phyloP scores from a whole-genome alignment of 2,113 vertebrate genomes.

The Gambusia affinis region DNA sequence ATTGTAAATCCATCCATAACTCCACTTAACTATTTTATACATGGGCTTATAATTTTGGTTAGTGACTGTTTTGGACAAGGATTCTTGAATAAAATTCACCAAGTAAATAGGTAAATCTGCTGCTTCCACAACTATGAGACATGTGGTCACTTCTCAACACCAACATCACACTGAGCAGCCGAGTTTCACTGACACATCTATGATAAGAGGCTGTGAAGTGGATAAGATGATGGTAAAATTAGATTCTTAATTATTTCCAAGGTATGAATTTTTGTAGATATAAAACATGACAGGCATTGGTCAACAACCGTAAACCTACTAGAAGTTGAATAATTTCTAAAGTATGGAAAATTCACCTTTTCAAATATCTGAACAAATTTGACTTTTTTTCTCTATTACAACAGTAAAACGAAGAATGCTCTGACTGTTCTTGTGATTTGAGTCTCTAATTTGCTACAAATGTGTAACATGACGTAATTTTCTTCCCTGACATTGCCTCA shows the following conservation, averaged over 20 bases:
- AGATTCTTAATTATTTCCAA: conserved; percentile 44
- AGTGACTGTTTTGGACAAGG: neutral
- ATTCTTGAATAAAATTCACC: neutral
- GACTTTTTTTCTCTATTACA: conserved; percentile 14
- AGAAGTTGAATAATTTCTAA: neutral
- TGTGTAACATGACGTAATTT: conserved; percentile 60
- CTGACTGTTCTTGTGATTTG: neutral
- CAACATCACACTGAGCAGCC: conserved; percentile 34
- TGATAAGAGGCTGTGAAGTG: conserved; percentile 51
- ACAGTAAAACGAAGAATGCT: conserved; percentile 4
- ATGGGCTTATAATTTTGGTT: neutral
- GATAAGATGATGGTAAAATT: conserved; percentile 33
- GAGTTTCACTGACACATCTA: conserved; percentile 49
- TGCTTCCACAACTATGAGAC: conserved; percentile 40
- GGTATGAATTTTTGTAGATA: conserved; percentile 41
- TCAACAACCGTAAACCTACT: neutral
- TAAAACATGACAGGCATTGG: neutral
- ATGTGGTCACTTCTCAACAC: conserved; percentile 26
- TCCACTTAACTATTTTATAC: neutral
- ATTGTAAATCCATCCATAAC: neutral
- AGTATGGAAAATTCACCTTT: neutral
- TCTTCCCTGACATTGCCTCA: conserved; percentile 42
- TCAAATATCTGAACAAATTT: neutral
- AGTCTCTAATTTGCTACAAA: conserved; percentile 43
- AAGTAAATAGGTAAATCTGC: neutral